Evolutionary conservation across 2,888 invertebrate species (phyloP).

Genomic region (Callyntrura guangdongensis): DNA sequence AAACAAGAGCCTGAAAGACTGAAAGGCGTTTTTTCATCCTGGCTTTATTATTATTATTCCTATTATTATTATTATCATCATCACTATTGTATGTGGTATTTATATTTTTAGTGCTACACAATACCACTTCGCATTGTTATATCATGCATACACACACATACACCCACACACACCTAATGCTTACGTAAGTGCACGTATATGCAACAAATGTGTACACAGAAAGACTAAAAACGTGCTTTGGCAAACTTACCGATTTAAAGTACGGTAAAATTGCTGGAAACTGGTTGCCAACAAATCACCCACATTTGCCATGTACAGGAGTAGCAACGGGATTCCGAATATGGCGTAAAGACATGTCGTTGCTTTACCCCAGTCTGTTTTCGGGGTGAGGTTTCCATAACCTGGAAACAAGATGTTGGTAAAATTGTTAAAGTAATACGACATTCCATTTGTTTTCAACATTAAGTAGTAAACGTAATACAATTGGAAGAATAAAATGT

Average conservation of each 20-base stretch:
- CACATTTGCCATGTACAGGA: slow-evolving; percentile 84
- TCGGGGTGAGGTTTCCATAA: slow-evolving; percentile 84
- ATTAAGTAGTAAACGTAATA: too few relatives aligned
- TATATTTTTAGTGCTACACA: not conserved
- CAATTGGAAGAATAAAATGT: too few relatives aligned
- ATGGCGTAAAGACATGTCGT: slow-evolving; percentile 84
- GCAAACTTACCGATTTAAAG: slow-evolving; percentile 82
- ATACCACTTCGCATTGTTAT: not conserved
- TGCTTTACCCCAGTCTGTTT: slow-evolving; percentile 84
- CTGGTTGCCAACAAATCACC: slow-evolving; percentile 84
- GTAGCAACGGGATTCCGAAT: slow-evolving; percentile 84
- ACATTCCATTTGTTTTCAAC: not conserved
- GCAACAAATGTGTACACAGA: slow-evolving; percentile 3
- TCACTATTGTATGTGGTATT: not conserved
- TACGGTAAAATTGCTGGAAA: slow-evolving; percentile 84
- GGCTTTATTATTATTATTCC: not conserved
- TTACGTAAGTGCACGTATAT: too few relatives aligned
- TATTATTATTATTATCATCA: slow-evolving; percentile 2
- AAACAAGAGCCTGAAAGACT: slow-evolving; percentile 67
- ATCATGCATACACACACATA: not conserved
- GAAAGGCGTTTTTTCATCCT: slow-evolving; percentile 49
- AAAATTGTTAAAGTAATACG: too few relatives aligned
- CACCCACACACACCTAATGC: not conserved
- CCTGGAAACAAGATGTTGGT: slow-evolving; percentile 53
- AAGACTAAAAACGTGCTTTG: not conserved